Evolutionary conservation across 2,888 invertebrate genomes (phyloP).

Genomic region (Alentia gelatinosa): DNA sequence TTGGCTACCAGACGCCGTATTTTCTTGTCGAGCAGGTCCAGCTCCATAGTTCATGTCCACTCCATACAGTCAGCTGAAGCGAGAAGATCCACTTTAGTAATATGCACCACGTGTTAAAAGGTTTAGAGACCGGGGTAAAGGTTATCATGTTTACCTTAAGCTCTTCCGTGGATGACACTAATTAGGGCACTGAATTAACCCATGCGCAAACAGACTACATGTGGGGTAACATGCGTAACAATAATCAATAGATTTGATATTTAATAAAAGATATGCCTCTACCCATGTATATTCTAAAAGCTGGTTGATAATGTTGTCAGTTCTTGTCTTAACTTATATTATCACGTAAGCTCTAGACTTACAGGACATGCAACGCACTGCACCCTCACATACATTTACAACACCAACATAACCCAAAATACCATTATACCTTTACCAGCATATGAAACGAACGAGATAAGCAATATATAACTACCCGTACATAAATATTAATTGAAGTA

Average conservation of each 20-base stretch:
- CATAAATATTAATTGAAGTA: too few relatives aligned
- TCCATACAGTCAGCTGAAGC: constrained; percentile 4
- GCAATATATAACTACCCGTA: too few relatives aligned
- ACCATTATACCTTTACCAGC: too few relatives aligned
- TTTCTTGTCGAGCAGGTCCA: constrained; percentile 63
- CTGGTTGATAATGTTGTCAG: too few relatives aligned
- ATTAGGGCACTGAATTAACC: background rate
- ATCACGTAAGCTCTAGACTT: too few relatives aligned
- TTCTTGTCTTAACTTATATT: too few relatives aligned
- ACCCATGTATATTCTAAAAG: too few relatives aligned
- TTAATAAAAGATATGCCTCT: too few relatives aligned
- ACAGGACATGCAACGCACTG: too few relatives aligned
- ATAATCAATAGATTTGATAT: background rate
- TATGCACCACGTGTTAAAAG: background rate
- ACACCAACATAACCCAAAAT: too few relatives aligned
- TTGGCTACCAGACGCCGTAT: constrained; percentile 63
- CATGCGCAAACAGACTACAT: background rate
- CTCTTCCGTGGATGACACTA: background rate
- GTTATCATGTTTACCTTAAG: background rate
- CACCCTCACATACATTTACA: too few relatives aligned
- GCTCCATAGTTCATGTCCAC: constrained; percentile 57
- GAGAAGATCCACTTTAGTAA: background rate
- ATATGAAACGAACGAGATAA: too few relatives aligned
- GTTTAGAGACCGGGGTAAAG: background rate
- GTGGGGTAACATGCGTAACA: background rate